Evolutionary conservation across 2,113 vertebrate genomes (phyloP), one percentile per base, ranked within the genome.

Genomic region (Tor tambroides): DNA sequence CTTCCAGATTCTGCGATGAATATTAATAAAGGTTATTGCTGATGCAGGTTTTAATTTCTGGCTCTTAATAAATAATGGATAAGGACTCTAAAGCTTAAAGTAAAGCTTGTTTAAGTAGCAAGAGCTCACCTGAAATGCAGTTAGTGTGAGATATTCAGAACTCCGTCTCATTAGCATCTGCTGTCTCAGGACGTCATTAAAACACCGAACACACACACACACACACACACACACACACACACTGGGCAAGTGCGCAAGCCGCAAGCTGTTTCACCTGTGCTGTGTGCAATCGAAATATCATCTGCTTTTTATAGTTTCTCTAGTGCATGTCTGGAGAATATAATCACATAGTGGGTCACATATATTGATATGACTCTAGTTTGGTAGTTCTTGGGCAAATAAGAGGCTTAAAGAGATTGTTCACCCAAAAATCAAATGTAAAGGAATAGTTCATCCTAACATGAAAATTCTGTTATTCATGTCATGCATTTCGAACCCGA

Each of bases 61-160:
- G 19, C 61, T 61, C 30, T 88, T 86, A 77, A 77, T 88, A 82
- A 77, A 88, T 88, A 83, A 88, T 78, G 84, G 32, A 77, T 85
- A 67, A 19, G 54, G 78, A 23, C 11, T 85, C 14, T 15, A 46
- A 75, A 49, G 46, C 9, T 67, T 61, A 83, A 83, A 85, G 65
- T 85, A 61, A 88, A 75, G n/a, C 67, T 56, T 41, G 35, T 84
- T 87, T 65, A 83, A 76, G 71, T 78, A 77, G 83, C 11, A 9
- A 49, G 26, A 32, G 5, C 71, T 78, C 46, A 83, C 80, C 84
- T 82, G 80, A 82, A 86, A 56, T 81, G n/a, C 71, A 80, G n/a
- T 83, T 35, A 38, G 21, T 80, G 41, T 82, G 79, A 88, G 28
- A 82, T 77, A 77, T 75, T 88, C 43, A 59, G 38, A 78, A 75